A percentile compares a stretch with the other conserved stretches of the same genome.
Evolutionary conservation across 2,797 vertebrate species (phyloP).

Genomic region (Onychomys arenicola): DNA sequence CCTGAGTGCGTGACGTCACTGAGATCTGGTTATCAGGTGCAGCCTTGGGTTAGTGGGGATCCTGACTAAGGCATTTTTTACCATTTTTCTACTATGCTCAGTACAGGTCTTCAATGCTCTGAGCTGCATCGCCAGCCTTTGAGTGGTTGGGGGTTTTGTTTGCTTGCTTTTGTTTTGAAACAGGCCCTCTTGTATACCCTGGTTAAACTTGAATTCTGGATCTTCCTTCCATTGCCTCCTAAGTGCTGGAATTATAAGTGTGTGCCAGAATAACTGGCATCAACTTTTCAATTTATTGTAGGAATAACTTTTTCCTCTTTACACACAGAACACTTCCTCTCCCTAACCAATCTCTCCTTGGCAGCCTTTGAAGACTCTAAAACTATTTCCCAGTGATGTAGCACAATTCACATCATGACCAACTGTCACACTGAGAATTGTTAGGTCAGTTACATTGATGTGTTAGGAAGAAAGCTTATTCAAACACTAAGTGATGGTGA

Average conservation of each 20-base stretch:
- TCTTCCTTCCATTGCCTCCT: background rate
- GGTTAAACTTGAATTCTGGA: background rate
- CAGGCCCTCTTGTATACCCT: background rate
- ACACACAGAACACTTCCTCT: background rate
- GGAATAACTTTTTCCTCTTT: constrained; percentile 49
- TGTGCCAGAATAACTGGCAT: background rate
- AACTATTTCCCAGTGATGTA: constrained; percentile 23
- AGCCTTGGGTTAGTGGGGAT: background rate
- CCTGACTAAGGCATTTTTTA: background rate
- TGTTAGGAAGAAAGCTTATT: constrained; percentile 18
- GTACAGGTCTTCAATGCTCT: background rate
- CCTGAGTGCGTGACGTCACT: background rate
- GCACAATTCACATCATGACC: background rate
- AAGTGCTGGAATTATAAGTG: background rate
- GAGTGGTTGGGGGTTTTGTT: background rate
- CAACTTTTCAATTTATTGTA: constrained; percentile 8
- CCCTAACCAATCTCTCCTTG: background rate
- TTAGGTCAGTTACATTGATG: background rate
- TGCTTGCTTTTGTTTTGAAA: background rate
- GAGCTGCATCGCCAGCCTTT: background rate
- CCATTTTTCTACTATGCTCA: background rate
- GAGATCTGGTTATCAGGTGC: background rate
- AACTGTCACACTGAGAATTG: constrained; percentile 17
- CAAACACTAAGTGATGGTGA: background rate
- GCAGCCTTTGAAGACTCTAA: background rate